phyloP scores from a whole-genome alignment of 2,797 vertebrate genomes.

The Ammospiza maritima region DNA sequence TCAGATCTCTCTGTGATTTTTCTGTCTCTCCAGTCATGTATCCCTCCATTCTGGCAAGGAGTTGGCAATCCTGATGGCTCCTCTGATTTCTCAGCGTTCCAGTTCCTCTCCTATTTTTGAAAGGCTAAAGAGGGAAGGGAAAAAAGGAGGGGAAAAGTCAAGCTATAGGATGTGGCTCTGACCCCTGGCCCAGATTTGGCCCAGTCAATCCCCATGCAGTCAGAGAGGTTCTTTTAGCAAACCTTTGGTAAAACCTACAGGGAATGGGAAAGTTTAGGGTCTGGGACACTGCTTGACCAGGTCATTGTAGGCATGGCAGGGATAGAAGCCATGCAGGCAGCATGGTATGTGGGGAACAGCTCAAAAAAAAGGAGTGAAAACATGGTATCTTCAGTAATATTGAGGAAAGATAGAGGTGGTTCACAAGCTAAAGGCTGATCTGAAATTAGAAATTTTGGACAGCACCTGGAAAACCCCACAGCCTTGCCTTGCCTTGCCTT shows the following conservation, averaged over 20 bases:
- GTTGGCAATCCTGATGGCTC: neutral
- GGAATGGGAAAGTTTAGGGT: neutral
- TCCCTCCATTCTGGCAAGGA: neutral
- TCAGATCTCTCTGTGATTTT: neutral
- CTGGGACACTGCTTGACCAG: neutral
- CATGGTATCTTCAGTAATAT: accelerated
- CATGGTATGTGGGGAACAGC: neutral
- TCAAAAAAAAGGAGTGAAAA: neutral
- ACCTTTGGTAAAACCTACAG: neutral
- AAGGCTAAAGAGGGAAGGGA: neutral
- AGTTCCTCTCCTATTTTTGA: neutral
- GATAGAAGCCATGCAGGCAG: neutral
- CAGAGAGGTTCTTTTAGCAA: neutral
- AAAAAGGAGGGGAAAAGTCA: neutral
- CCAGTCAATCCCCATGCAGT: neutral
- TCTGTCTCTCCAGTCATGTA: neutral
- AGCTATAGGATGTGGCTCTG: too few relatives aligned
- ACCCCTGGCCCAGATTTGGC: too few relatives aligned
- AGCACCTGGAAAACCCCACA: neutral
- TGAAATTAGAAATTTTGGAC: neutral
- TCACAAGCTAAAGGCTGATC: neutral
- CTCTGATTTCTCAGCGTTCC: neutral
- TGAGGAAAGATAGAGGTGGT: neutral
- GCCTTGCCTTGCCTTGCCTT: too few relatives aligned
- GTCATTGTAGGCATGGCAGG: neutral